phyloP scores from a whole-genome alignment of 1,140 invertebrate species.

The Brachionus rotundiformis region DNA sequence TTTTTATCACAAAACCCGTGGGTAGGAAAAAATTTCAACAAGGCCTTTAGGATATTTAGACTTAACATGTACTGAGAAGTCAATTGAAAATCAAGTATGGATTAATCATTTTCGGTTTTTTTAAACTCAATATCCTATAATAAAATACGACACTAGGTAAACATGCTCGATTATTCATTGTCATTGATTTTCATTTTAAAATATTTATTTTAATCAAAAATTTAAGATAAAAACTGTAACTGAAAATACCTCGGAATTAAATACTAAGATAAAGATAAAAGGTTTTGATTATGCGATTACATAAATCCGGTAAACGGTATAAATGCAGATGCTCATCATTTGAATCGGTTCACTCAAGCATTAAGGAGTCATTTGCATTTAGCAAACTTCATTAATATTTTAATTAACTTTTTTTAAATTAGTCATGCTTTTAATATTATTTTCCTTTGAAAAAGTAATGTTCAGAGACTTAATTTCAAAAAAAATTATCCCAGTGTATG shows the following conservation, averaged over 20 bases:
- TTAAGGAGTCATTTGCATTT: conserved; percentile 7
- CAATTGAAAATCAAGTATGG: conserved; percentile 25
- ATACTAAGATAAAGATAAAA: conserved; percentile 37
- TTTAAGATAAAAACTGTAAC: not conserved
- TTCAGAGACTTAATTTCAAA: not conserved
- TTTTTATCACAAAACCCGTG: not conserved
- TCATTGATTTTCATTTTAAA: not conserved
- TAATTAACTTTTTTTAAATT: conserved; percentile 38
- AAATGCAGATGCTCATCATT: conserved; percentile 35
- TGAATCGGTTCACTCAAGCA: not conserved
- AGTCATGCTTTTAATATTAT: conserved; percentile 10
- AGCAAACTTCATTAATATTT: conserved; percentile 1
- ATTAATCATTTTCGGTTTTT: conserved; percentile 4
- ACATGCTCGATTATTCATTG: conserved; percentile 21
- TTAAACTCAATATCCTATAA: not conserved
- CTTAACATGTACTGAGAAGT: not conserved
- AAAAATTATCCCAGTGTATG: not conserved
- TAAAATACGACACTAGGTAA: conserved; percentile 16
- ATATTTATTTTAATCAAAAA: conserved; percentile 7
- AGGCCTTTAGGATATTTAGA: conserved; percentile 22
- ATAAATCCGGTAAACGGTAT: conserved; percentile 2
- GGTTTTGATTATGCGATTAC: conserved; percentile 28
- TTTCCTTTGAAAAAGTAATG: not conserved
- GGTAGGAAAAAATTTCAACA: conserved; percentile 36
- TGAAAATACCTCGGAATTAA: conserved; percentile 1